These are phyloP conservation scores for Isaurus tuberculatus DNA, from an alignment of 92 coral and sea anemone genomes.

Conservation along the genomic window DNA sequence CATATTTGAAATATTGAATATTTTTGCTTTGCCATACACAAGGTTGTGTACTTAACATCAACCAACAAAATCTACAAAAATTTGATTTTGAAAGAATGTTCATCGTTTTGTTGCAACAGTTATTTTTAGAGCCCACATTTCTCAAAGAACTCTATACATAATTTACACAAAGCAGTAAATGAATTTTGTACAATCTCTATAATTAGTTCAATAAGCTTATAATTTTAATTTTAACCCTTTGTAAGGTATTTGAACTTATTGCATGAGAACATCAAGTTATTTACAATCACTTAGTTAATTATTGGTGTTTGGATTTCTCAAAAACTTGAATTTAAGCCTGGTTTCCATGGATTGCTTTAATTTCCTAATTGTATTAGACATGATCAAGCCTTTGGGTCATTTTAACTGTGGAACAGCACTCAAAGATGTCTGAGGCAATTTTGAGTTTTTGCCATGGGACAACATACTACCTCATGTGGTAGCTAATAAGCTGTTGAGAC, in stretches of 20 bases:
- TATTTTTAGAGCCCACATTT: no score
- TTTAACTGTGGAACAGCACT: neutral
- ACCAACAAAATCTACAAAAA: neutral
- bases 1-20: neutral
- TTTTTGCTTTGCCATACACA: neutral
- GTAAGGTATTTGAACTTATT: no score
- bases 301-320: neutral
- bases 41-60: neutral
- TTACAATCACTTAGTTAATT: neutral
- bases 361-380: neutral
- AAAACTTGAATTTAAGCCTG: neutral
- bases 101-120: no score
- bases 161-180: no score
- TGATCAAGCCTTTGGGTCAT: neutral
- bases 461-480: no score
- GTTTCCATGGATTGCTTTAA: neutral
- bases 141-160: no score
- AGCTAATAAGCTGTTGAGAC: no score
- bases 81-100: neutral
- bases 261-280: neutral
- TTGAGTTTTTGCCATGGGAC: neutral
- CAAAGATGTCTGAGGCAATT: neutral
- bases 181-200: no score
- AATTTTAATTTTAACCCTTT: no score
- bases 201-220: no score